Base-by-base conservation (phyloP, 2,797 vertebrate genomes). In the Balearica regulorum region DNA sequence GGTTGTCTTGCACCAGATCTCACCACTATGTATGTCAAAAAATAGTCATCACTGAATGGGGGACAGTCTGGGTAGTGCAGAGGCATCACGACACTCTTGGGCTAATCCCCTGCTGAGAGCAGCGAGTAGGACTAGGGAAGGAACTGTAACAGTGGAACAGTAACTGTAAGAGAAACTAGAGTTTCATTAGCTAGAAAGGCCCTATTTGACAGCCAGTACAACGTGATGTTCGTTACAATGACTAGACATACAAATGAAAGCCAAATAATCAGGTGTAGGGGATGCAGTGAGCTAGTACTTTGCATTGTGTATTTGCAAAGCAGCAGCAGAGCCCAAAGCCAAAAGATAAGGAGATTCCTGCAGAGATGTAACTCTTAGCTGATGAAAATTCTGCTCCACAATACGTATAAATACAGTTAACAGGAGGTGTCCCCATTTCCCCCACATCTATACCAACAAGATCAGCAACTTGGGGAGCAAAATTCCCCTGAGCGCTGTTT, bases 11-110 rank as follows among this genome's bases (percentile, higher is more conserved):
- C 44, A 62, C 16, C 10, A 31, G 62, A 46, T 37, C 20, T 35
- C 77, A 43, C 41, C 16, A 1, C 26, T 31, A 7, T 0, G 5
- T 10, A 18, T 3, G 17, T 6, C 1, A 0, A 49, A 69, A 78
- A 78, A 22, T 24, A 13, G 7, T 19, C 26, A 10, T 57, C 37
- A 15, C 14, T 9, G 25, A 31, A 28, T 1, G 4, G 16, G 33
- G 41, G 33, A 49, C 21, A 43, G 20, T 13, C 53, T 41, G 43
- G 53, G n/a, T 62, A 60, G 55, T 4, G 22, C 26, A 48, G 71
- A 57, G n/a, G 43, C n/a, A 28, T 25, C 10, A 8, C 0, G 0
- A 58, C 65, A 57, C 29, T 66, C 35, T 29, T 39, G 41, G 43
- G 57, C 22, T 41, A 54, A 87, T 53, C 39, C 26, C 11, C 37